Base-by-base conservation (phyloP, 2,888 invertebrate genomes). In the Apomyelois bistriatella region DNA sequence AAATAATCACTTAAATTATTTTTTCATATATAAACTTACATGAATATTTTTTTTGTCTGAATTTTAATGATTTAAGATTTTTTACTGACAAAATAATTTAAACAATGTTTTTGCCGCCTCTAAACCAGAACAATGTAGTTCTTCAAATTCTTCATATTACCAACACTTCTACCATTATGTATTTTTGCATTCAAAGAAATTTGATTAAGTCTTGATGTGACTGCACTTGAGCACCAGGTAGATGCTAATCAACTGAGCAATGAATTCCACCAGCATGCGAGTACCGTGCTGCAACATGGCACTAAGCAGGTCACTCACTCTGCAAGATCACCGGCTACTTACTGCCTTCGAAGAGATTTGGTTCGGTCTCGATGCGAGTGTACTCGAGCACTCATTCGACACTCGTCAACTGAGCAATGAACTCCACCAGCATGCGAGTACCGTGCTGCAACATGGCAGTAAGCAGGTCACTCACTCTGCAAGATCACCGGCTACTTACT, bases 311-410 rank as follows among this genome's bases (percentile, higher is more conserved):
- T 92, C 91, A 53, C 92, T 91, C 78, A n/a, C n/a, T n/a, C n/a
- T n/a, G n/a, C n/a, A n/a, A n/a, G n/a, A n/a, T n/a, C n/a, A n/a
- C n/a, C n/a, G n/a, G n/a, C n/a, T n/a, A n/a, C n/a, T n/a, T n/a
- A n/a, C n/a, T 65, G 66, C 87, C 89, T 65, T 85, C 71, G 53
- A 84, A 85, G 1, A 93, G 87, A 65, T 93, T 92, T 4, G 82
- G 72, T 64, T 95, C 94, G 0, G 91, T 86, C 1, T 92, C 85
- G n/a, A 97, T 85, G 15, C 91, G 85, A 0, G 94, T 93, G 78
- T 98, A 98, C 70, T 97, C 96, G 8, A 96, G 76, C 0, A 97
- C 94, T 61, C 98, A 90, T 84, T 98, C 97, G 0, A 97, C 97
- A 2, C 95, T 94, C 74, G 94, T 95, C 74, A 95, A 91, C 66